Percentiles rank a stretch among this genome's conserved stretches.
Evolutionary conservation across 2,888 invertebrate species (phyloP).

Genomic region (Drosophila paranaensis): DNA sequence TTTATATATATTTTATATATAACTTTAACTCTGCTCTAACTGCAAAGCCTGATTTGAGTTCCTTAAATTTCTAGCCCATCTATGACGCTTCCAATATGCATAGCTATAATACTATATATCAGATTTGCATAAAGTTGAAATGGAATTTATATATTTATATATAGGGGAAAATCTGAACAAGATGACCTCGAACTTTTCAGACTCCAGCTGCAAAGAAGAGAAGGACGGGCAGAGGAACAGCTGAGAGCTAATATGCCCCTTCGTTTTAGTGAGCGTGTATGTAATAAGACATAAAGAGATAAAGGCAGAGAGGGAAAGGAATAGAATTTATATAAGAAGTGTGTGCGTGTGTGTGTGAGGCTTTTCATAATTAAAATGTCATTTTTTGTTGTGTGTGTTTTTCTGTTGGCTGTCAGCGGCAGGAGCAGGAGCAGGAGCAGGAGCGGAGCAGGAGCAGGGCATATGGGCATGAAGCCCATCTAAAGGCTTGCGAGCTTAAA

Average conservation of each 20-base stretch:
- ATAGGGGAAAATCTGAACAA: too few species aligned
- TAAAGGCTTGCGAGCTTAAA: slow-evolving; percentile 1
- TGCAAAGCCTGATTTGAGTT: background rate
- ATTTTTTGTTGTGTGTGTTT: slow-evolving; percentile 6
- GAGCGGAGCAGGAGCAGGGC: too few species aligned
- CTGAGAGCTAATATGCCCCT: background rate
- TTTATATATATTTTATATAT: background rate
- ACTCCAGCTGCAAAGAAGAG: too few species aligned
- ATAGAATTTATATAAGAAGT: background rate
- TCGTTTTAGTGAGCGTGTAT: too few species aligned
- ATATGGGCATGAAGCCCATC: too few species aligned
- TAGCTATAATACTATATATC: too few species aligned
- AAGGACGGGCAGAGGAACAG: background rate
- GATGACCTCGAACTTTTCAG: too few species aligned
- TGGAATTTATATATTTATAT: too few species aligned
- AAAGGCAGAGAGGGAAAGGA: background rate
- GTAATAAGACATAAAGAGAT: background rate
- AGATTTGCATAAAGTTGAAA: too few species aligned
- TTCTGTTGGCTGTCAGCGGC: slow-evolving; percentile 2
- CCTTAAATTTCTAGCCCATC: too few species aligned
- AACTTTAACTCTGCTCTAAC: background rate
- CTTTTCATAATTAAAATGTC: slow-evolving; percentile 26
- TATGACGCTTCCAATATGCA: too few species aligned
- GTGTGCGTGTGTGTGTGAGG: background rate
- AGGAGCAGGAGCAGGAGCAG: background rate